A percentile compares a stretch with the other conserved stretches of the same genome.
phyloP scores from a whole-genome alignment of 2,797 vertebrate species.

The Hydrophis major region DNA sequence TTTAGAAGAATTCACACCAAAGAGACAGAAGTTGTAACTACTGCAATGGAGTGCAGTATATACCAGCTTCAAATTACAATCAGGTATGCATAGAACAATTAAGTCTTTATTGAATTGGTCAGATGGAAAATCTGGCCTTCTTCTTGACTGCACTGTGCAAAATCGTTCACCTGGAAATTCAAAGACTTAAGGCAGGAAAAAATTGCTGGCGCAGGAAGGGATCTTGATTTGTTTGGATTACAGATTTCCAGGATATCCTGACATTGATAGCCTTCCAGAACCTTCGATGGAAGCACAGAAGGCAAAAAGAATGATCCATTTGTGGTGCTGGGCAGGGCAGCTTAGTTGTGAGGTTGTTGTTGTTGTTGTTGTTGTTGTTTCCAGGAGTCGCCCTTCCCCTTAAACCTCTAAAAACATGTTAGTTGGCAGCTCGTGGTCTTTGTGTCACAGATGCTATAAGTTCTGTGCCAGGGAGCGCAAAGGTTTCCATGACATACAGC shows the following conservation, averaged over 20 bases:
- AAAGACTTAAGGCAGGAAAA: not conserved
- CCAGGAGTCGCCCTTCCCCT: not conserved
- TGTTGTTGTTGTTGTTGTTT: too few species aligned
- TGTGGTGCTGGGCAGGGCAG: not conserved
- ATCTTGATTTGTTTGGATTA: conserved; percentile 18
- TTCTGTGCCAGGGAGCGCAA: not conserved
- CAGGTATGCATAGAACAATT: not conserved
- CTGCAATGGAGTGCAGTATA: conserved; percentile 6
- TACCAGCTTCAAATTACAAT: conserved; percentile 21
- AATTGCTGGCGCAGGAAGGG: conserved; percentile 16
- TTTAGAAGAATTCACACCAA: not conserved
- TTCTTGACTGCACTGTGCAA: conserved; percentile 10
- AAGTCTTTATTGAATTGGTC: conserved; percentile 30
- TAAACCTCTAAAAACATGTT: not conserved
- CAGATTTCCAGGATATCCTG: not conserved
- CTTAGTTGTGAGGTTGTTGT: not conserved
- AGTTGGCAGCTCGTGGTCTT: not conserved
- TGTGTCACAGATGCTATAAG: not conserved
- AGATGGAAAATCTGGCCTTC: conserved; percentile 36
- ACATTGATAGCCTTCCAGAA: not conserved
- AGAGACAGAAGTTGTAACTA: conserved; percentile 17
- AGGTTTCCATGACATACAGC: not conserved
- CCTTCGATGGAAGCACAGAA: not conserved
- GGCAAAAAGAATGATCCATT: not conserved
- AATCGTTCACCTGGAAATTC: conserved; percentile 33